Evolutionary conservation across 2,797 vertebrate genomes (phyloP).

Genomic region (Coracias cyanogaster): DNA sequence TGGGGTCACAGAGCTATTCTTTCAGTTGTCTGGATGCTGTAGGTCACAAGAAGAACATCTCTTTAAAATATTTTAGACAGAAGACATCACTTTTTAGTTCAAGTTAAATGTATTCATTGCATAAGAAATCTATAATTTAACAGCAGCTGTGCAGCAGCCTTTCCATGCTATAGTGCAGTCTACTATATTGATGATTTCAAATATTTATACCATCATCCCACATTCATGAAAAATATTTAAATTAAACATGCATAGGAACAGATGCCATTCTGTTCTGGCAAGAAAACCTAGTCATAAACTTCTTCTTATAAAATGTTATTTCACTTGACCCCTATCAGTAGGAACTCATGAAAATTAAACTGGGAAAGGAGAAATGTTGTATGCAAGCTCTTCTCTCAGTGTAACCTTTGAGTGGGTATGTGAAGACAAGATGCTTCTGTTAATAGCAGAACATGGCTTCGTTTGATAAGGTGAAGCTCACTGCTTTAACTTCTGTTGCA

Average conservation of each 20-base stretch:
- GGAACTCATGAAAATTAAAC: conserved; percentile 70
- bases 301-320: conserved; percentile 71
- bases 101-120: conserved; percentile 77
- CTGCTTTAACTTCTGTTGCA: neutral
- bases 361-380: conserved; percentile 48
- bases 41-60: conserved; percentile 66
- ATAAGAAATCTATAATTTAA: conserved; percentile 80
- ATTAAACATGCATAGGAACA: conserved; percentile 77
- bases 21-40: conserved; percentile 59
- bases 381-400: conserved; percentile 44
- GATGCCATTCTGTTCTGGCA: conserved; percentile 75
- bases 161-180: conserved; percentile 73
- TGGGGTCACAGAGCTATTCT: conserved; percentile 38
- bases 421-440: conserved; percentile 51
- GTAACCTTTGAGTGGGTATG: conserved; percentile 56
- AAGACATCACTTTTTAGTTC: conserved; percentile 77
- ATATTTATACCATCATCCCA: conserved; percentile 78
- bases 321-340: conserved; percentile 70
- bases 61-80: conserved; percentile 72
- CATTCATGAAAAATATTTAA: conserved; percentile 78
- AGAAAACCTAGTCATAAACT: conserved; percentile 74
- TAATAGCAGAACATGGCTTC: conserved; percentile 19
- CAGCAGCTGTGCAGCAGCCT: conserved; percentile 74
- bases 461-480: conserved; percentile 19
- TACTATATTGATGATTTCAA: conserved; percentile 78